Conservation (phyloP, 2,888 invertebrate species). For the Drosophila putrida region DNA sequence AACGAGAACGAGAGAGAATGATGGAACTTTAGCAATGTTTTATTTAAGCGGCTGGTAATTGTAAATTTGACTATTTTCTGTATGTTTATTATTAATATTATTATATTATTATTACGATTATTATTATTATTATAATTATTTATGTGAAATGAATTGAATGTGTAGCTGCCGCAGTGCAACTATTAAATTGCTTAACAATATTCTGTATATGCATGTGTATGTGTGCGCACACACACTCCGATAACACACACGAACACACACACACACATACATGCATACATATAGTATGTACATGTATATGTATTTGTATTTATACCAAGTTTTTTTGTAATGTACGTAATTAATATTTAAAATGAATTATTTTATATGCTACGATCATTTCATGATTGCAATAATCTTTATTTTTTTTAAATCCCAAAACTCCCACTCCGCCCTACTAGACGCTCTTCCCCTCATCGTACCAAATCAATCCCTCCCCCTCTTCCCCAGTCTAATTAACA, state of each 20-base stretch:
- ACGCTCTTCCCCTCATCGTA: not conserved
- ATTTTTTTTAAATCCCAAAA: constrained; percentile 23
- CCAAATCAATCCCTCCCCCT: not conserved
- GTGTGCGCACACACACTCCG: constrained; percentile 18
- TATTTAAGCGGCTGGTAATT: constrained; percentile 46
- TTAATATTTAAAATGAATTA: constrained; percentile 59
- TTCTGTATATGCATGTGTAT: constrained; percentile 17
- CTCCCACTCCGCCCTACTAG: not conserved
- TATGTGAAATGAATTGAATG: constrained; percentile 37
- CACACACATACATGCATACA: constrained; percentile 24
- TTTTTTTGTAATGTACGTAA: constrained; percentile 65
- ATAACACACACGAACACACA: constrained; percentile 20
- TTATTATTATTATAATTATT: constrained; percentile 49
- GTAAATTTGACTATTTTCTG: constrained; percentile 49
- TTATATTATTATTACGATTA: constrained; percentile 13
- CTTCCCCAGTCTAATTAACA: constrained; percentile 21
- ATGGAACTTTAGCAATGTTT: constrained; percentile 37
- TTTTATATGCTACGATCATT: constrained; percentile 38
- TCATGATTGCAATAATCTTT: constrained; percentile 33
- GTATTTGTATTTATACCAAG: constrained; percentile 52
- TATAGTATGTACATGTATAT: constrained; percentile 31
- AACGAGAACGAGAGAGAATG: constrained; percentile 9
- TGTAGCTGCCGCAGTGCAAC: constrained; percentile 22
- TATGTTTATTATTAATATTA: constrained; percentile 48
- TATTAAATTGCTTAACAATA: constrained; percentile 15